Evolutionary conservation across 1,140 invertebrate genomes (phyloP).

Genomic region (Diabrotica undecimpunctata): DNA sequence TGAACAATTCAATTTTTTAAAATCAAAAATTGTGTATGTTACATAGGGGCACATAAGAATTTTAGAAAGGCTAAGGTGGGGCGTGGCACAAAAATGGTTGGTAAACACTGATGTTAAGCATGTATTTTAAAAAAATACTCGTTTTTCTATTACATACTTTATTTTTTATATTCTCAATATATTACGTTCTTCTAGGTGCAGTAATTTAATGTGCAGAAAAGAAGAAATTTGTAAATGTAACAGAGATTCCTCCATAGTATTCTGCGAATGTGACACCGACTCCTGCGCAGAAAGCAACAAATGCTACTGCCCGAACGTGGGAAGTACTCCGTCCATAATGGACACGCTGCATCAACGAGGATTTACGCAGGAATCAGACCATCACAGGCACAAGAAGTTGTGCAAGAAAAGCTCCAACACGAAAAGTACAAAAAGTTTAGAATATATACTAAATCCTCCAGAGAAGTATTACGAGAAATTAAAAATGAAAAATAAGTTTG

Average conservation of each 20-base stretch:
- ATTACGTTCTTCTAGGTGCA: constrained; percentile 4
- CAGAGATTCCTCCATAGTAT: constrained; percentile 50
- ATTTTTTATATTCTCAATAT: no score
- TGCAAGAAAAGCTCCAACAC: constrained; percentile 45
- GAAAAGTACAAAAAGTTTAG: constrained; percentile 56
- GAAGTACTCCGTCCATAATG: constrained; percentile 46
- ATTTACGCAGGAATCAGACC: constrained; percentile 44
- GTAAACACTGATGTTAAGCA: no score
- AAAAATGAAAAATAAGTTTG: constrained; percentile 27
- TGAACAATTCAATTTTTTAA: no score
- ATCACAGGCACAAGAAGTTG: constrained; percentile 42
- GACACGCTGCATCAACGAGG: constrained; percentile 54
- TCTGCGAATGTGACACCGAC: constrained; percentile 76
- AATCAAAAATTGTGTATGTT: no score
- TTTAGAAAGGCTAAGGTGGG: no score
- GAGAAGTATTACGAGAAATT: constrained; percentile 49
- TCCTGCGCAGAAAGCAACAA: constrained; percentile 84
- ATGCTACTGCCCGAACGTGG: constrained; percentile 70
- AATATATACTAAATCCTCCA: constrained; percentile 51
- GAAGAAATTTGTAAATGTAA: constrained; percentile 69
- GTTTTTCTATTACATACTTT: no score
- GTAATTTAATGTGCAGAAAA: constrained; percentile 28
- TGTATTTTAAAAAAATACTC: no score
- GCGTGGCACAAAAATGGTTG: no score
- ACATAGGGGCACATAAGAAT: no score